These are phyloP conservation scores for Channa maculata DNA, from an alignment of 2,113 vertebrate species.

Conservation along the genomic window DNA sequence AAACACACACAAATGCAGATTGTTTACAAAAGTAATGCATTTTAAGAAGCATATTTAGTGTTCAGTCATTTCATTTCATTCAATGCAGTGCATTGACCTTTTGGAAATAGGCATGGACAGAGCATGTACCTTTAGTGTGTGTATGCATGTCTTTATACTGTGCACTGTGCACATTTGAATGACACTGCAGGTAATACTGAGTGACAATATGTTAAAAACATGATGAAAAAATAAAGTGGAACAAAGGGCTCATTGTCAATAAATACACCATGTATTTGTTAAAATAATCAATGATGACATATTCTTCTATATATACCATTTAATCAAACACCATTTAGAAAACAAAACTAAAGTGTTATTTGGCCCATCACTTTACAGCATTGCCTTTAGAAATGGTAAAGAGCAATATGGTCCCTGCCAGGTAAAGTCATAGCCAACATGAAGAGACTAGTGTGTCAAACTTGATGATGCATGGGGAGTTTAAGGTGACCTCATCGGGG, in stretches of 20 bases:
- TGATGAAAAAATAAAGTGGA: not conserved
- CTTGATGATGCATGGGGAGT: slow-evolving; percentile 19
- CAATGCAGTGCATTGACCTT: slow-evolving; percentile 28
- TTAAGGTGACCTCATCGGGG: not conserved
- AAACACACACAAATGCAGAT: slow-evolving; percentile 9
- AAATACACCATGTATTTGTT: no score
- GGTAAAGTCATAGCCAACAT: slow-evolving; percentile 33
- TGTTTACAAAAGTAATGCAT: slow-evolving; percentile 18
- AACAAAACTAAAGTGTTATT: slow-evolving; percentile 16
- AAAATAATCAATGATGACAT: no score
- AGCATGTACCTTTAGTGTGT: not conserved
- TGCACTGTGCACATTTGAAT: slow-evolving; percentile 9
- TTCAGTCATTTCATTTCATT: slow-evolving; percentile 15
- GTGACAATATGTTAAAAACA: not conserved
- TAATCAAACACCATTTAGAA: slow-evolving; percentile 12
- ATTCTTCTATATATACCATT: not conserved
- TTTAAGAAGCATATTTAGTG: slow-evolving; percentile 32
- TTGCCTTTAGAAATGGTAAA: slow-evolving; percentile 44
- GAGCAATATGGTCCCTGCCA: slow-evolving; percentile 47
- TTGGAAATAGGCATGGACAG: slow-evolving; percentile 1
- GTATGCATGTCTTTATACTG: not conserved
- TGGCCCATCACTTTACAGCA: slow-evolving; percentile 10
- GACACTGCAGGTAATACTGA: not conserved
- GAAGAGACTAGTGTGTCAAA: slow-evolving; percentile 26
- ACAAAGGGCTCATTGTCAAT: not conserved